Percentiles rank a stretch among this genome's conserved stretches.
Conservation (phyloP, 2,888 invertebrate species). For the Callimorpha dominula region DNA sequence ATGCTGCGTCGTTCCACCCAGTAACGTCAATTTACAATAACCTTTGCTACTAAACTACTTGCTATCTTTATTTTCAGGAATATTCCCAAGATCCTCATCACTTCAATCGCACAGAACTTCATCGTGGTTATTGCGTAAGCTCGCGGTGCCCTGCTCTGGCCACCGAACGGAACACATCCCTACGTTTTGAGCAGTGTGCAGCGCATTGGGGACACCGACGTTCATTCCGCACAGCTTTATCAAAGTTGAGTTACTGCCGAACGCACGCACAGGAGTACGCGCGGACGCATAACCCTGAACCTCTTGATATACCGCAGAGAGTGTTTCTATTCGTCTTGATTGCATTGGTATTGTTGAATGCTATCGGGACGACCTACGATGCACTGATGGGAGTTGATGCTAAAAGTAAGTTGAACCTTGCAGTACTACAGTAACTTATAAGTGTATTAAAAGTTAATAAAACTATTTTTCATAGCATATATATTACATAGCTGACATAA, state of each 20-base stretch:
- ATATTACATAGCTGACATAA: no score
- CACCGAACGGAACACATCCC: constrained; percentile 52
- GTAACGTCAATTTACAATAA: background rate
- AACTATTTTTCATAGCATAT: background rate
- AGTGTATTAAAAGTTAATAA: background rate
- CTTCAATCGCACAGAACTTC: constrained; percentile 70
- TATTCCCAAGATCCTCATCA: constrained; percentile 61
- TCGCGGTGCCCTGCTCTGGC: constrained; percentile 61
- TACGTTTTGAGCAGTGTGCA: constrained; percentile 68
- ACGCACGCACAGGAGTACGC: constrained; percentile 55
- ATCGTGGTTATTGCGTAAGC: constrained; percentile 76
- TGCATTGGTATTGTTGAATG: constrained; percentile 53
- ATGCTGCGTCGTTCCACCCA: no score
- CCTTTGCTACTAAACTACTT: background rate
- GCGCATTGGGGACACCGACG: constrained; percentile 54
- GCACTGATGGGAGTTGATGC: constrained; percentile 45
- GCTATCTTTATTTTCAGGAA: constrained; percentile 53
- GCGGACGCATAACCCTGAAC: constrained; percentile 38
- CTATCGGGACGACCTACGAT: constrained; percentile 65
- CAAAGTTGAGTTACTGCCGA: constrained; percentile 62
- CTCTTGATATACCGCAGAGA: constrained; percentile 52
- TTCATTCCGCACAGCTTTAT: constrained; percentile 51
- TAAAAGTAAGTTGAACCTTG: constrained; percentile 55
- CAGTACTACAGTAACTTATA: background rate
- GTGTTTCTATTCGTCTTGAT: constrained; percentile 52